Percentiles rank a stretch among this genome's conserved stretches.
These are phyloP conservation scores for Dichetophora obliterata DNA, from an alignment of 2,888 invertebrate genomes.

Conservation along the genomic window DNA sequence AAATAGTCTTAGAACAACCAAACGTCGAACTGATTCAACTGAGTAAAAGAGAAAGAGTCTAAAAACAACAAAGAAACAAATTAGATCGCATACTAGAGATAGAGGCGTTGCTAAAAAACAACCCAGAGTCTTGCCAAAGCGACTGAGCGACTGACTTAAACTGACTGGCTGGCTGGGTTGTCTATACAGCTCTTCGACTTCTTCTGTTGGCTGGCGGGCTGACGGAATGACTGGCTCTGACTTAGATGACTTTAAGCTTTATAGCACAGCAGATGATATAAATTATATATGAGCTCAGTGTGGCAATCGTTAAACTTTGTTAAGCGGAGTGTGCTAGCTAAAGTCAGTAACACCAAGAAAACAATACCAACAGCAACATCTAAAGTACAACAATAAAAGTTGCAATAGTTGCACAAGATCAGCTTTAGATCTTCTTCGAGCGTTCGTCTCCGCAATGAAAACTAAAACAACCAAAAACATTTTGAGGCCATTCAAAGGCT, in stretches of 20 bases:
- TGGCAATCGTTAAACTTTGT: not conserved
- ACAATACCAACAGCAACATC: constrained; percentile 30
- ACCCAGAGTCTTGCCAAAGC: constrained; percentile 9
- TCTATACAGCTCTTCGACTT: no score
- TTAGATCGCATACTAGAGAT: constrained; percentile 67
- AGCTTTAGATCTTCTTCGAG: constrained; percentile 19
- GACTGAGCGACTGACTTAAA: not conserved
- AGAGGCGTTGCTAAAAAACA: constrained; percentile 64
- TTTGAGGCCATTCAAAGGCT: not conserved
- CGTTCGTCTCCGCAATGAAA: not conserved
- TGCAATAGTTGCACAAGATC: constrained; percentile 33
- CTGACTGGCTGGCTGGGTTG: not conserved
- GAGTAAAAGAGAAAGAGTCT: not conserved
- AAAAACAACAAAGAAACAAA: constrained; percentile 48
- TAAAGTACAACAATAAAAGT: constrained; percentile 35
- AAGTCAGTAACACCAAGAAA: constrained; percentile 12
- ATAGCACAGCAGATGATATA: constrained; percentile 27
- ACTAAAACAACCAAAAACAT: not conserved
- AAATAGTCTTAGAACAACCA: not conserved
- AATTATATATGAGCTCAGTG: constrained; percentile 22
- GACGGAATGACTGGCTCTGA: constrained; percentile 4
- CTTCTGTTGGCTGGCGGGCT: constrained; percentile 9
- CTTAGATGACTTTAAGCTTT: constrained; percentile 16
- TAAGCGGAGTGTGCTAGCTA: not conserved
- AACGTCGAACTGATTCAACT: not conserved